Conservation (phyloP, 2,888 invertebrate species). For the Cheilosia impressa region DNA sequence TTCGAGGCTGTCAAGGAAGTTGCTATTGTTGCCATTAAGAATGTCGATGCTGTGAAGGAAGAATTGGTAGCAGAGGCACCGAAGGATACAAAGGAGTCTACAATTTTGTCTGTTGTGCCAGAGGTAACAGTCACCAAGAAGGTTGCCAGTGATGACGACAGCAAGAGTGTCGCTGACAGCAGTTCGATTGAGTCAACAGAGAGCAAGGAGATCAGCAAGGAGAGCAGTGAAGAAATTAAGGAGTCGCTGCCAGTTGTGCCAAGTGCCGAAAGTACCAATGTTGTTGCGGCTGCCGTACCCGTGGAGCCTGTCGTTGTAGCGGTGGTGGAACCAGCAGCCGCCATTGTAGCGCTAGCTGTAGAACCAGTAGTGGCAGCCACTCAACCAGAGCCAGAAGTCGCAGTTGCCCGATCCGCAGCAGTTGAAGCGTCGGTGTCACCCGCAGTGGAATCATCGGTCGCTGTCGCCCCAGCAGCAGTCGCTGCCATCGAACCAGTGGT, state of each 20-base stretch:
- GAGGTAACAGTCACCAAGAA: constrained; percentile 11
- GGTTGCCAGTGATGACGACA: constrained; percentile 1
- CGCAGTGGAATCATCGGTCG: constrained; percentile 4
- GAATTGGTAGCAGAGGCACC: neutral
- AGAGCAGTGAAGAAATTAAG: constrained; percentile 52
- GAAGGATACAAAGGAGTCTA: constrained; percentile 24
- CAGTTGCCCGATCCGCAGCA: neutral
- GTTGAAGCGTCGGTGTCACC: neutral
- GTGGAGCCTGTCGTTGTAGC: constrained; percentile 37
- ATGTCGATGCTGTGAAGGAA: neutral
- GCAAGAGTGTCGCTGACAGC: constrained; percentile 24
- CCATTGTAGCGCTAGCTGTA: neutral
- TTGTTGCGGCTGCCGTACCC: constrained; percentile 1
- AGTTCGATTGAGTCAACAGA: constrained; percentile 42
- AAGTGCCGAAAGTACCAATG: neutral
- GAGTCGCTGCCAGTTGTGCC: constrained; percentile 7
- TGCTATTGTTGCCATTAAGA: neutral
- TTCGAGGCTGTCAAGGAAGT: neutral
- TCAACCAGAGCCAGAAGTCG: constrained; percentile 7
- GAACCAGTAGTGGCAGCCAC: constrained; percentile 11
- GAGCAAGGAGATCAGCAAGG: constrained; percentile 42
- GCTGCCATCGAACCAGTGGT: constrained; percentile 1
- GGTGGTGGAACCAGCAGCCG: constrained; percentile 26
- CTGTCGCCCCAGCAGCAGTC: neutral
- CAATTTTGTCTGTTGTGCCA: constrained; percentile 48